Percentiles rank a stretch among this genome's conserved stretches.
phyloP scores from a whole-genome alignment of 1,140 invertebrate genomes.

The Heterodera carotae region DNA sequence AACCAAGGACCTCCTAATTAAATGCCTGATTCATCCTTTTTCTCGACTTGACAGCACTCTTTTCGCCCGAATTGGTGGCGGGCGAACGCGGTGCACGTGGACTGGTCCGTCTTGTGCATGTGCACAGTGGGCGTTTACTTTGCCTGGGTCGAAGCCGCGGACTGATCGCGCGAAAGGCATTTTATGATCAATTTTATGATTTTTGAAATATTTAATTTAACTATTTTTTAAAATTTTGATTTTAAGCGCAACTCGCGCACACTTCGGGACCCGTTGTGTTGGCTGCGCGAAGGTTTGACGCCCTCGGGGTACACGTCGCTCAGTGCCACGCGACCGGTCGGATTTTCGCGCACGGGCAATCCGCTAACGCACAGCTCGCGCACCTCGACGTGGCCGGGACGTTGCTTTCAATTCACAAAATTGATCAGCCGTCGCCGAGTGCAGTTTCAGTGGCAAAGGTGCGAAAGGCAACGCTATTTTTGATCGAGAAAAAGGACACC shows the following conservation, averaged over 20 bases:
- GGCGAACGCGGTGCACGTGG: not conserved
- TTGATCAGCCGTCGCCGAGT: not conserved
- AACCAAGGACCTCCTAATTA: not conserved
- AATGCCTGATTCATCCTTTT: too few relatives aligned
- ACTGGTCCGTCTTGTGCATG: not conserved
- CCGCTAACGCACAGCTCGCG: not conserved
- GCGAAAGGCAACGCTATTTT: too few relatives aligned
- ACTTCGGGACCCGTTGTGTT: not conserved
- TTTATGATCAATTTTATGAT: not conserved
- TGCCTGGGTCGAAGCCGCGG: not conserved
- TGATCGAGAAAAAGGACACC: too few relatives aligned
- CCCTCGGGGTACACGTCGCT: not conserved
- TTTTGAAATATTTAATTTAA: not conserved
- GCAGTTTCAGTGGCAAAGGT: not conserved
- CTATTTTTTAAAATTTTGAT: too few relatives aligned
- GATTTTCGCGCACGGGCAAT: not conserved
- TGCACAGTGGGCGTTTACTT: not conserved
- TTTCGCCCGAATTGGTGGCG: not conserved
- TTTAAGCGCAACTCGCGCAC: not conserved
- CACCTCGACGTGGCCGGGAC: not conserved
- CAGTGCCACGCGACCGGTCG: not conserved
- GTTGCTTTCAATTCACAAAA: not conserved
- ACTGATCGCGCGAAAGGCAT: not conserved
- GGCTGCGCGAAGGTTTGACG: not conserved
- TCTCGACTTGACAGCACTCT: not conserved